Base-by-base conservation (phyloP, 1,140 invertebrate genomes). In the Druon quercuslanigerum region DNA sequence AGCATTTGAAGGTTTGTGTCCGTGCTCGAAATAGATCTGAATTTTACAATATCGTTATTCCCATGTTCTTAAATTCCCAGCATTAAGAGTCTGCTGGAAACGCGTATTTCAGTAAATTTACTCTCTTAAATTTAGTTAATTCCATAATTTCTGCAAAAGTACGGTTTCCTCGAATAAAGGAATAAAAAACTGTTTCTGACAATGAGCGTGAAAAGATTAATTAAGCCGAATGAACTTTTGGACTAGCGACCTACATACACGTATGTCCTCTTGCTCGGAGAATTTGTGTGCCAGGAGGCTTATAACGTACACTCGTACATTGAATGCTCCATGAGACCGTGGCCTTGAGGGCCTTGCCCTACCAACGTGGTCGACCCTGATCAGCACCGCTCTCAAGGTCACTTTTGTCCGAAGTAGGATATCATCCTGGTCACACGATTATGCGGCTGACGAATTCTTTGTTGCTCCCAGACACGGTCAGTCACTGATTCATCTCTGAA, bases 341-440 rank as follows among this genome's bases (percentile, higher is more conserved):
- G 84, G 74, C 85, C 85, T 87, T 87, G 84, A 80, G 85, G 85
- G 83, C 79, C 79, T 87, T 87, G 82, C 83, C 80, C 85, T 76
- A 80, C 74, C 82, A 75, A 79, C 78, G 50, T 52, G 72, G 75
- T 76, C 81, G 86, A 80, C 86, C 86, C 82, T 87, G 87, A 87
- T 87, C 79, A 77, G 72, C 72, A 60, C 60, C 50, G 70, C 50
- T 70, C 19, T 60, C 86, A 82, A 84, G 83, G 84, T 79, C 81
- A 74, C 80, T 85, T 83, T 85, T 85, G 81, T 84, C 79, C 77
- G 57, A 56, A 71, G 73, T 76, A 66, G 74, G 72, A 85, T 79
- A 82, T 81, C 79, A 82, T 77, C 74, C 54, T 51, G 46, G 20
- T 71, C 57, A 51, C 46, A 66, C 60, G 60, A 66, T 66, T 66